Evolutionary conservation across 1,140 invertebrate genomes (phyloP).

Genomic region (Drosophila orosa): DNA sequence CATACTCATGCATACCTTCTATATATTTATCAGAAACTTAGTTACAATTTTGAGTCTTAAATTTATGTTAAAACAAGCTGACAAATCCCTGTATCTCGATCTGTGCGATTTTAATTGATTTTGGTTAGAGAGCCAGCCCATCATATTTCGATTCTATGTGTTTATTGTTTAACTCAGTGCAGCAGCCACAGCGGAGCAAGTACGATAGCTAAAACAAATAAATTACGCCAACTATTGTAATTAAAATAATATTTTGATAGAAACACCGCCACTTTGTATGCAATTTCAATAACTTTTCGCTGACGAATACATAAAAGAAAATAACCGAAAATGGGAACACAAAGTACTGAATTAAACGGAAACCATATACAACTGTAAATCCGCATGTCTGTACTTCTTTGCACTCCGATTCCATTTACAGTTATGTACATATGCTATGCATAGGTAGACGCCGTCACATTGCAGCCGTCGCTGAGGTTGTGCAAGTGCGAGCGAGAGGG

Average conservation of each 20-base stretch:
- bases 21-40: slow-evolving; percentile 61
- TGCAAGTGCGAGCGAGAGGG: slow-evolving; percentile 13
- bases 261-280: slow-evolving; percentile 59
- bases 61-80: slow-evolving; percentile 64
- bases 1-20: slow-evolving; percentile 72
- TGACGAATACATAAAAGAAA: slow-evolving; percentile 31
- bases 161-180: slow-evolving; percentile 43
- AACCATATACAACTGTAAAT: slow-evolving; percentile 54
- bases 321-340: slow-evolving; percentile 48
- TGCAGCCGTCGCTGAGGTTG: slow-evolving; percentile 18
- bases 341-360: slow-evolving; percentile 63
- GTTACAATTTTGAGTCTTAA: slow-evolving; percentile 62
- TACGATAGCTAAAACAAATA: slow-evolving; percentile 53
- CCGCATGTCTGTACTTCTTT: slow-evolving; percentile 45
- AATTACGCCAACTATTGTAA: slow-evolving; percentile 68
- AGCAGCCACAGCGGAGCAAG: slow-evolving; percentile 23
- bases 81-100: slow-evolving; percentile 35
- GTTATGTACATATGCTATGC: slow-evolving; percentile 19
- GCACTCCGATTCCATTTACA: neutral
- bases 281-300: slow-evolving; percentile 56
- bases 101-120: slow-evolving; percentile 49
- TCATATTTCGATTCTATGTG: slow-evolving; percentile 39
- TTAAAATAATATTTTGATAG: slow-evolving; percentile 73
- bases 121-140: slow-evolving; percentile 32
- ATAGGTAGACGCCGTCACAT: slow-evolving; percentile 29